Percentiles rank a stretch among this genome's conserved stretches.
These are phyloP conservation scores for Micoletzkya japonica DNA, from an alignment of 2,888 invertebrate genomes.

Conservation along the genomic window DNA sequence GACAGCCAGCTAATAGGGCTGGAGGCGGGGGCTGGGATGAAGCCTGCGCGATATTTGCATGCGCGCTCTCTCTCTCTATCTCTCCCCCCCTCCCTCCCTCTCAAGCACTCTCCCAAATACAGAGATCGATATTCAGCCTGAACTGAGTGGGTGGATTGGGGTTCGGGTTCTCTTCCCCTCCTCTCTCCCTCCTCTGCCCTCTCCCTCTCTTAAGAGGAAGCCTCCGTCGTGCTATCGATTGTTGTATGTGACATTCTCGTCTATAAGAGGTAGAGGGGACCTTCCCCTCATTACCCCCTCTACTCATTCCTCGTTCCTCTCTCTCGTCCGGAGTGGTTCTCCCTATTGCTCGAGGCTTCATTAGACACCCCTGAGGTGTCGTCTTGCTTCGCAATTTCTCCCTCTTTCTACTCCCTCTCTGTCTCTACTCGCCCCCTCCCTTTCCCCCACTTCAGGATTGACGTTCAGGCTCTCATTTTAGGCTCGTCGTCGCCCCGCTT, in stretches of 20 bases:
- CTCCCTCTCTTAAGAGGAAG: too few species aligned
- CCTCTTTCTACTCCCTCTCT: slow-evolving; percentile 23
- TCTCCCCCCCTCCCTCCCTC: slow-evolving; percentile 19
- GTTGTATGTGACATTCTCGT: background rate
- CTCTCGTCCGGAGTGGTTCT: slow-evolving; percentile 1
- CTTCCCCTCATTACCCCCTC: slow-evolving; percentile 6
- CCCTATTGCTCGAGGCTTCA: slow-evolving; percentile 15
- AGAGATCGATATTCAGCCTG: too few species aligned
- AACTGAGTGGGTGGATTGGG: background rate
- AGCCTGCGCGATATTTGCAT: too few species aligned
- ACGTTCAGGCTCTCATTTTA: too few species aligned
- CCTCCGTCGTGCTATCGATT: background rate
- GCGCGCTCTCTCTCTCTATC: background rate
- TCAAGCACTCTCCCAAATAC: slow-evolving; percentile 15
- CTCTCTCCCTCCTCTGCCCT: too few species aligned
- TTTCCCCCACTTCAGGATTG: background rate
- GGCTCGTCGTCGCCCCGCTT: too few species aligned
- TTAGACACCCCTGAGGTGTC: slow-evolving; percentile 13
- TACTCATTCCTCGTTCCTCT: slow-evolving; percentile 9
- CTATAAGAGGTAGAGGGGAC: background rate
- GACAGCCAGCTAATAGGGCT: too few species aligned
- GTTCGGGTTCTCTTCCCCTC: too few species aligned
- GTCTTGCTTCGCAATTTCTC: slow-evolving; percentile 16
- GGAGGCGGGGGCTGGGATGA: too few species aligned
- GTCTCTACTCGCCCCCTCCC: background rate